These are phyloP conservation scores for Drosophila eugracilis DNA, from an alignment of 1,140 invertebrate species.

Conservation along the genomic window DNA sequence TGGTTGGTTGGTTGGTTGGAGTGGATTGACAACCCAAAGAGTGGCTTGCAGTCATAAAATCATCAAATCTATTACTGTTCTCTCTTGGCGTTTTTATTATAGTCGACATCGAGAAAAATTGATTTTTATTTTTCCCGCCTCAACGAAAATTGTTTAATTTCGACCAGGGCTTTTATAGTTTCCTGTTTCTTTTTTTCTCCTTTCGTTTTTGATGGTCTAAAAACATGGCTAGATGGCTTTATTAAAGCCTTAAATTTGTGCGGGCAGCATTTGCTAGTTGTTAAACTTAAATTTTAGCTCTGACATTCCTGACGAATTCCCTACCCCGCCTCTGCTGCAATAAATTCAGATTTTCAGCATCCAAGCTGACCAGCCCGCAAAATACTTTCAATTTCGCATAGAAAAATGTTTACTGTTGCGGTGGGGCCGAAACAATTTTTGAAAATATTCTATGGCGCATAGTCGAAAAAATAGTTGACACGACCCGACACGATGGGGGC, in stretches of 20 bases:
- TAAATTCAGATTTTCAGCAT: constrained; percentile 56
- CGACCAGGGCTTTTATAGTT: constrained; percentile 3
- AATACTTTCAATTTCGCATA: constrained; percentile 64
- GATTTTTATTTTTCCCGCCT: constrained; percentile 23
- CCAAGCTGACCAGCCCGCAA: constrained; percentile 44
- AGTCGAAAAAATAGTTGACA: constrained; percentile 62
- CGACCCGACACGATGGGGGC: constrained; percentile 30
- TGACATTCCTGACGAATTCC: constrained; percentile 37
- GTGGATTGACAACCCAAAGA: constrained; percentile 41
- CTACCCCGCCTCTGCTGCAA: constrained; percentile 17
- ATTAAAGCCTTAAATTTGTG: constrained; percentile 4
- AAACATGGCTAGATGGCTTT: constrained; percentile 10
- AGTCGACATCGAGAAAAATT: constrained; percentile 19
- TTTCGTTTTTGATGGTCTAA: constrained; percentile 5
- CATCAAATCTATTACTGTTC: constrained; percentile 73
- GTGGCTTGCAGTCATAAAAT: constrained; percentile 73
- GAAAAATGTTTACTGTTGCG: constrained; percentile 33
- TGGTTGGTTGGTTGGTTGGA: constrained; percentile 42
- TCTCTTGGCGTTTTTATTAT: constrained; percentile 29
- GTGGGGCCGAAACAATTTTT: constrained; percentile 16
- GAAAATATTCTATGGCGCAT: constrained; percentile 50
- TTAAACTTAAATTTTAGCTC: constrained; percentile 5
- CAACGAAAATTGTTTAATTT: constrained; percentile 28
- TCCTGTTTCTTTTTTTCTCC: not conserved
- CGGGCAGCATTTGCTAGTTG: not conserved